Base-by-base conservation (phyloP, 2,888 invertebrate species). In the Synanthedon tipuliformis region DNA sequence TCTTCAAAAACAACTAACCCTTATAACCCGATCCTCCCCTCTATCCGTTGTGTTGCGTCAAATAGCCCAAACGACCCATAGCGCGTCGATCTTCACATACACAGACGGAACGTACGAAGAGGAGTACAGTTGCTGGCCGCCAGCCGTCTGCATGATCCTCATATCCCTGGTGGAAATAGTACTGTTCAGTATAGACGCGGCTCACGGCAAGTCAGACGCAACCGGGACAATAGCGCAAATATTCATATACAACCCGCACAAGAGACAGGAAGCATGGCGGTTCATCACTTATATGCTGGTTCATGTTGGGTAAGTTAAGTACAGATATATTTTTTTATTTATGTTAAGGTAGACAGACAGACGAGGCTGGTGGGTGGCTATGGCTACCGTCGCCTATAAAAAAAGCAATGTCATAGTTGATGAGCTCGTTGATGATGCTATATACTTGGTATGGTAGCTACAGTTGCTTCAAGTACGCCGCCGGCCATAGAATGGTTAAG, bases 221-320 rank as follows among this genome's bases (percentile, higher is more conserved):
- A 88, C 92, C 40, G 95, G 97, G 0, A 95, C 96, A 0, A 91
- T 94, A 41, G 93, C 95, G 8, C 91, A 91, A 52, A 78, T 93
- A 3, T 92, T 97, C 61, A 95, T 98, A 59, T 98, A 97, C 80
- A 92, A 95, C 82, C 98, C 98, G 0, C 89, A 91, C 56, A 91
- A 92, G 68, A 90, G 98, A 57, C 89, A 92, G 53, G 94, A 99
- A 82, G 93, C 92, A 0, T 99, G 99, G 99, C 89, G 99, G 66
- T 99, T 93, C 75, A 66, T 97, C 51, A 94, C 95, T 1, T 99
- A 99, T 73, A 98, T 98, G 96, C 93, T 98, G 73, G 95, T 98
- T 23, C 98, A 98, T 79, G 94, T 96, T 57, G 97, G 97, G 94
- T 94, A 75, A 88, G 91, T 78, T 34, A 12, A 34, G 27, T 34